A percentile compares a stretch with the other conserved stretches of the same genome.
These are phyloP conservation scores for Alosa alosa DNA, from an alignment of 2,113 vertebrate species.

Conservation along the genomic window DNA sequence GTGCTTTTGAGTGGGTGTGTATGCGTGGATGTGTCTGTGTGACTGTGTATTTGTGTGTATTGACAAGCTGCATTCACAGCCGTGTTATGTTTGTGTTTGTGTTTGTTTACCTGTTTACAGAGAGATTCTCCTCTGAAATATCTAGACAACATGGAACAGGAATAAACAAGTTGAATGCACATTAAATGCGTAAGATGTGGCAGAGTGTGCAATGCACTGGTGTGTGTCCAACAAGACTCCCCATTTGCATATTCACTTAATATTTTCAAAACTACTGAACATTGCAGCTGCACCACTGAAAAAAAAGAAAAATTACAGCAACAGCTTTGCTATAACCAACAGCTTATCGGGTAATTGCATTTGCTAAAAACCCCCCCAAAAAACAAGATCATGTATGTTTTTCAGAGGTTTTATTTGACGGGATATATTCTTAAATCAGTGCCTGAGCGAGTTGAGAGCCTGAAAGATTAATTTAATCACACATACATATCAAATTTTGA, in stretches of 20 bases:
- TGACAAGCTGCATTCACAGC: neutral
- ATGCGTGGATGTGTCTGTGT: neutral
- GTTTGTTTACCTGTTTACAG: neutral
- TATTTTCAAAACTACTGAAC: neutral
- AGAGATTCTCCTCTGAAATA: neutral
- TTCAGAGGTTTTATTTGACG: neutral
- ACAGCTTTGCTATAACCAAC: neutral
- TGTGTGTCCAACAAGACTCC: neutral
- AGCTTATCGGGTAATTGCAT: neutral
- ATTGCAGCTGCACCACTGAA: neutral
- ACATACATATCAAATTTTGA: neutral
- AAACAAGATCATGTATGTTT: neutral
- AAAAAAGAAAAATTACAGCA: neutral
- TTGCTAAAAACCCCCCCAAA: neutral
- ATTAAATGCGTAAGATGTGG: neutral
- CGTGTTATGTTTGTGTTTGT: neutral
- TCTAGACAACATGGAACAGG: neutral
- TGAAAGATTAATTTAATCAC: neutral
- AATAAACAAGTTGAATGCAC: neutral
- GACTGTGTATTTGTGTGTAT: neutral
- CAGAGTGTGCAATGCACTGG: neutral
- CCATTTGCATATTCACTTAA: neutral
- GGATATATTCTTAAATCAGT: neutral
- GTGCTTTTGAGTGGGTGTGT: too few species aligned
- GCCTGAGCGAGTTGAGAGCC: neutral